A percentile compares a stretch with the other conserved stretches of the same genome.
Evolutionary conservation across 1,140 invertebrate species (phyloP).

Genomic region (Cydia splendana): DNA sequence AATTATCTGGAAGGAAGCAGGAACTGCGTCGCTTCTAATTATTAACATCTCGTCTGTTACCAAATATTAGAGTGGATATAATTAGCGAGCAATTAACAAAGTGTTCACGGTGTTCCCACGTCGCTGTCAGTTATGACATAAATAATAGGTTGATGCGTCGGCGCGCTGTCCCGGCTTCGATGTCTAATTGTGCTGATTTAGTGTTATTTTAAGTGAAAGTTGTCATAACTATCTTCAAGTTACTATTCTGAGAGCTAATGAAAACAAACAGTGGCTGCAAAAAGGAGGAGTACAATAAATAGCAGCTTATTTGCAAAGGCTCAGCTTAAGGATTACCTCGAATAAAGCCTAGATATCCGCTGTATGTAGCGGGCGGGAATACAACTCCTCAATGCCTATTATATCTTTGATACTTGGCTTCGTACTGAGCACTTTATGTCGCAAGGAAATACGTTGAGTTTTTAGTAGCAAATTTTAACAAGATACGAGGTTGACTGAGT

Average conservation of each 20-base stretch:
- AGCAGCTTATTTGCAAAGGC: conserved; percentile 19
- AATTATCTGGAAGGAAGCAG: conserved; percentile 22
- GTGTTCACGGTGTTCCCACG: background rate
- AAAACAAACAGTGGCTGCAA: conserved; percentile 12
- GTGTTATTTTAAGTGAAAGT: conserved; percentile 13
- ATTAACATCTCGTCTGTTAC: conserved; percentile 16
- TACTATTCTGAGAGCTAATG: background rate
- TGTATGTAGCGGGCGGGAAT: background rate
- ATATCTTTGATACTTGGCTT: background rate
- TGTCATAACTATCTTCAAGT: background rate
- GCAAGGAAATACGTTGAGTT: background rate
- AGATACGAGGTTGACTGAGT: background rate
- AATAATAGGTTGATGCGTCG: background rate
- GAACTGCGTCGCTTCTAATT: conserved; percentile 14
- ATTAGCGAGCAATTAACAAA: conserved; percentile 9
- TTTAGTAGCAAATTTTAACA: background rate
- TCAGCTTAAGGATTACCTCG: conserved; percentile 15
- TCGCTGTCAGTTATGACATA: background rate
- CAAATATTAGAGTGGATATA: conserved; percentile 17
- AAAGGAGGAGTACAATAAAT: conserved; percentile 19
- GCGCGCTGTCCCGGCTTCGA: background rate
- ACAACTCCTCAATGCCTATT: background rate
- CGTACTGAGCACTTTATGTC: background rate
- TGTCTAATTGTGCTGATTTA: conserved; percentile 16
- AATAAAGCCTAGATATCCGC: conserved; percentile 19